phyloP scores from a whole-genome alignment of 2,797 vertebrate genomes.

The Chromobotia macracanthus region DNA sequence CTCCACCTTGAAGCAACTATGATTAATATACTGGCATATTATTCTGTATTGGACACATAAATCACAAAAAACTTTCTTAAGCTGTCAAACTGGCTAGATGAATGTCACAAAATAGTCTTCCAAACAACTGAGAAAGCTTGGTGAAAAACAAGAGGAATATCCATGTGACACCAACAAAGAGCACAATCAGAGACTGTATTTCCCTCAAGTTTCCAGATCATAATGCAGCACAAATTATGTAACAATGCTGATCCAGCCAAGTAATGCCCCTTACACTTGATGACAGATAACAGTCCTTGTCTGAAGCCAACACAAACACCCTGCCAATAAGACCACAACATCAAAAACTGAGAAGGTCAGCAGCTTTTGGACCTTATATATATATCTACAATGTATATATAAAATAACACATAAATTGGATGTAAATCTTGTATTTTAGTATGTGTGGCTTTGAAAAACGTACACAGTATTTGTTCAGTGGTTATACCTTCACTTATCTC shows the following conservation, averaged over 20 bases:
- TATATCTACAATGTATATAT: too few relatives aligned
- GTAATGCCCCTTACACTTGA: not conserved
- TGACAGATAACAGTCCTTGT: not conserved
- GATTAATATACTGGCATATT: constrained; percentile 16
- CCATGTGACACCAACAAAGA: not conserved
- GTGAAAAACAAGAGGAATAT: constrained; percentile 1
- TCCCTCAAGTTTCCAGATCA: not conserved
- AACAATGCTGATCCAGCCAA: not conserved
- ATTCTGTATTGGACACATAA: constrained; percentile 16
- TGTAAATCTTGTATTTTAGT: not conserved
- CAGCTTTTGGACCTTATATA: not conserved
- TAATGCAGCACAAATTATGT: not conserved
- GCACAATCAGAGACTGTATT: not conserved
- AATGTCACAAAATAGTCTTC: not conserved
- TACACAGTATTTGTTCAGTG: not conserved
- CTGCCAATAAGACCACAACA: not conserved
- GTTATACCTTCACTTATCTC: not conserved
- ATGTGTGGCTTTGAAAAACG: too few relatives aligned
- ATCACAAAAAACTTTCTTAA: not conserved
- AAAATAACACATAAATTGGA: not conserved
- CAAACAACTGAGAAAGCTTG: constrained; percentile 12
- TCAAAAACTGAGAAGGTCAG: not conserved
- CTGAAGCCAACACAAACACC: not conserved
- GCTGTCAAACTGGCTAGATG: constrained; percentile 2
- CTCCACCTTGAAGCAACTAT: not conserved